Conservation (phyloP, 2,797 vertebrate species). For the Alcedo atthis region DNA sequence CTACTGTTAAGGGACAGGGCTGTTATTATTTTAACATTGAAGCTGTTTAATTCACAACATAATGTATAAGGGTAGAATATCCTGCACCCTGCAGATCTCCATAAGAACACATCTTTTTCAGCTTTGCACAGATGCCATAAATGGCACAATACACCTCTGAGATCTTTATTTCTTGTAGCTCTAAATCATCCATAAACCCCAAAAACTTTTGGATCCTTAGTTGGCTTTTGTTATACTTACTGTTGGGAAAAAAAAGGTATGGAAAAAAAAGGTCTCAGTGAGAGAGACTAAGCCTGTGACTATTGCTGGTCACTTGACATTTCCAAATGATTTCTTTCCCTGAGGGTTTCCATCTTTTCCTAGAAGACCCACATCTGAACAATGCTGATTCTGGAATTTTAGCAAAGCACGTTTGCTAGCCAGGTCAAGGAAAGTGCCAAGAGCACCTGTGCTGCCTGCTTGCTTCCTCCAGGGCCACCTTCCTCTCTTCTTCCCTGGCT, state of each 20-base stretch:
- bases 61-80: neutral
- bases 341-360: neutral
- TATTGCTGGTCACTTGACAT: neutral
- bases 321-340: neutral
- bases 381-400: neutral
- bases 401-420: neutral
- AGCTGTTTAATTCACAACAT: neutral
- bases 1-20: neutral
- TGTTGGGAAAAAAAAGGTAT: neutral
- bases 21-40: neutral
- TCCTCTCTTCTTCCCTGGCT: conserved; percentile 61
- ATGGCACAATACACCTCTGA: neutral
- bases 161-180: neutral
- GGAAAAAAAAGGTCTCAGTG: neutral
- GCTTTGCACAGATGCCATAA: neutral
- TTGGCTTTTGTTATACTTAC: neutral
- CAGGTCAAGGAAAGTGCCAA: neutral
- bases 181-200: neutral
- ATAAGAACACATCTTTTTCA: neutral
- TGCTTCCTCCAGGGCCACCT: neutral
- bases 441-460: conserved; percentile 50
- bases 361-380: neutral
- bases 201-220: neutral
- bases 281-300: neutral
- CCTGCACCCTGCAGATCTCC: neutral